phyloP scores from a whole-genome alignment of 2,797 vertebrate genomes.

The Gallinago stenura region DNA sequence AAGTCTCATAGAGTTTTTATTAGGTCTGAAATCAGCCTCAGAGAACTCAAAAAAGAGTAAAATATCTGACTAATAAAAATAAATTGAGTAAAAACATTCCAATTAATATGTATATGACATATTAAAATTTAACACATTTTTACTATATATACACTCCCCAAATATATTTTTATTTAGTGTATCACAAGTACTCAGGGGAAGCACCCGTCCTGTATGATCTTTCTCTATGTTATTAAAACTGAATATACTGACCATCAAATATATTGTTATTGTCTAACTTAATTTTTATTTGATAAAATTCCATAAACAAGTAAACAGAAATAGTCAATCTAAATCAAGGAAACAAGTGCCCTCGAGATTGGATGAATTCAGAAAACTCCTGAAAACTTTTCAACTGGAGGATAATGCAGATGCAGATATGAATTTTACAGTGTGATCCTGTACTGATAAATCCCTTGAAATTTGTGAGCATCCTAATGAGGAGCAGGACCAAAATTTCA shows the following conservation, averaged over 20 bases:
- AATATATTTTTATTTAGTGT: neutral
- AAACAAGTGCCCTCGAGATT: neutral
- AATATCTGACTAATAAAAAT: neutral
- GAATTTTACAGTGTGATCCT: neutral
- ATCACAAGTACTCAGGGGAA: neutral
- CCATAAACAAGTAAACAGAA: neutral
- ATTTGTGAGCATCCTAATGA: conserved; percentile 3
- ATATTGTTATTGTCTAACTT: neutral
- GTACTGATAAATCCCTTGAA: neutral
- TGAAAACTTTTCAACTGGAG: neutral
- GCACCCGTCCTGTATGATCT: neutral
- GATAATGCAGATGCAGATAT: neutral
- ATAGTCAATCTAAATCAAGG: neutral
- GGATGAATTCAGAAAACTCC: neutral
- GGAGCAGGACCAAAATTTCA: neutral
- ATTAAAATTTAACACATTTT: neutral
- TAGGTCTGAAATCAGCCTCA: neutral
- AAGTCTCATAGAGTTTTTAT: neutral
- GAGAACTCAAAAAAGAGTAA: neutral
- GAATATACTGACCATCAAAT: neutral
- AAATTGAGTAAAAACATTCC: neutral
- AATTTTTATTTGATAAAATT: neutral
- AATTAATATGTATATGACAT: neutral
- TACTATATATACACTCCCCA: neutral
- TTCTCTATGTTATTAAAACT: neutral